Conservation (phyloP, 2,797 vertebrate genomes). For the Molothrus ater region DNA sequence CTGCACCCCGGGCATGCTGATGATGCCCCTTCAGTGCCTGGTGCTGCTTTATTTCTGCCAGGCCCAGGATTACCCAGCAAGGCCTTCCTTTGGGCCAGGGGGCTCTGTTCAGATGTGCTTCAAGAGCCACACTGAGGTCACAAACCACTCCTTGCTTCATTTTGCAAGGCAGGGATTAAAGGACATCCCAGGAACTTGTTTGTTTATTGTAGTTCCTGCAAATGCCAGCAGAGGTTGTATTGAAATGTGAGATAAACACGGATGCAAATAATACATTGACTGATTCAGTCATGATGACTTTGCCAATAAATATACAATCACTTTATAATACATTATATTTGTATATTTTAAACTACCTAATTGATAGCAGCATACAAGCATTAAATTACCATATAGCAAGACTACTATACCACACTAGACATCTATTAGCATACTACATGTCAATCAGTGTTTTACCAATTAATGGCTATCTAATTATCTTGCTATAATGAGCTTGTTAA, state of each 20-base stretch:
- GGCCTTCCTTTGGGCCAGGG: not conserved
- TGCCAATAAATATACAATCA: constrained; percentile 67
- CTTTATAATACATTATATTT: constrained; percentile 62
- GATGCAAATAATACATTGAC: constrained; percentile 43
- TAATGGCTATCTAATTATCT: constrained; percentile 79
- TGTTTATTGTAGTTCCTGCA: constrained; percentile 24
- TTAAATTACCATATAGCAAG: constrained; percentile 71
- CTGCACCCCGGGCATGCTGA: not conserved
- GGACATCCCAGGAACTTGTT: not conserved
- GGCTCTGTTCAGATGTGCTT: not conserved
- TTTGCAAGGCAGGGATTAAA: not conserved
- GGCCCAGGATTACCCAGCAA: not conserved
- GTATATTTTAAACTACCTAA: constrained; percentile 67
- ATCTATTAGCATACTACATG: constrained; percentile 70
- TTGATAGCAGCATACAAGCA: constrained; percentile 67
- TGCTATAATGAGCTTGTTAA: constrained; percentile 76
- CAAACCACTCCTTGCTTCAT: fast-evolving
- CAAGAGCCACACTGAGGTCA: not conserved
- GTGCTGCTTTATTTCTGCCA: not conserved
- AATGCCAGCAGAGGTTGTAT: constrained; percentile 43
- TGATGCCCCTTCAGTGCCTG: not conserved
- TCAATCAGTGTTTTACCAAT: constrained; percentile 79
- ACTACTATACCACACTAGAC: constrained; percentile 58
- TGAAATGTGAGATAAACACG: constrained; percentile 12
- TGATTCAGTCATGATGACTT: constrained; percentile 17